These are phyloP conservation scores for Chrysomallon squamiferum DNA, from an alignment of 1,140 invertebrate genomes.

Conservation along the genomic window DNA sequence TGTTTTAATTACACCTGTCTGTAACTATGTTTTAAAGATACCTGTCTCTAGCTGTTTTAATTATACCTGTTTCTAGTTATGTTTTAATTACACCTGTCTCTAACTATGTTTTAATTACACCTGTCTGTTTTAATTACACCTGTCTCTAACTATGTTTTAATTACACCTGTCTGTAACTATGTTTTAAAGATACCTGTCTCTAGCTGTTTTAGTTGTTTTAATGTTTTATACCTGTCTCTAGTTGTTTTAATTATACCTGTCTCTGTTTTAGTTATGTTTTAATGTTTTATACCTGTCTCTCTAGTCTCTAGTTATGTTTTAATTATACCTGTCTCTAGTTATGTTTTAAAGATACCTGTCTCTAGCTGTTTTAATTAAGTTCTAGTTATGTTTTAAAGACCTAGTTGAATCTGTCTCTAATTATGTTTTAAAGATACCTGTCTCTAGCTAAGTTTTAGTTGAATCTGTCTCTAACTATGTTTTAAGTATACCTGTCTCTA, in stretches of 20 bases:
- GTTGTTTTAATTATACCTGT: neutral
- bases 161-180: neutral
- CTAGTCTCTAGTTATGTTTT: neutral
- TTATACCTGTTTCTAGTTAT: neutral
- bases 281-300: neutral
- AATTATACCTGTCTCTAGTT: too few relatives aligned
- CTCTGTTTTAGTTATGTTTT: neutral
- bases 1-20: neutral
- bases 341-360: too few relatives aligned
- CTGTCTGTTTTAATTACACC: neutral
- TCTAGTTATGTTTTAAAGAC: neutral
- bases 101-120: neutral
- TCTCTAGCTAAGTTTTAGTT: slow-evolving; percentile 72
- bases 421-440: slow-evolving; percentile 58
- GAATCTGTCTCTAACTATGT: neutral
- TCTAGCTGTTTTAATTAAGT: too few relatives aligned
- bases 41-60: neutral
- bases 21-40: neutral
- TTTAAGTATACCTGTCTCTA: slow-evolving; percentile 70
- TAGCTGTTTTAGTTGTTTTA: neutral
- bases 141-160: neutral
- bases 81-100: neutral
- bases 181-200: too few relatives aligned
- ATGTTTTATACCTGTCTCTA: neutral
- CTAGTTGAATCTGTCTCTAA: slow-evolving; percentile 2